phyloP scores from a whole-genome alignment of 1,140 invertebrate genomes.

The Drosophila nasuta region DNA sequence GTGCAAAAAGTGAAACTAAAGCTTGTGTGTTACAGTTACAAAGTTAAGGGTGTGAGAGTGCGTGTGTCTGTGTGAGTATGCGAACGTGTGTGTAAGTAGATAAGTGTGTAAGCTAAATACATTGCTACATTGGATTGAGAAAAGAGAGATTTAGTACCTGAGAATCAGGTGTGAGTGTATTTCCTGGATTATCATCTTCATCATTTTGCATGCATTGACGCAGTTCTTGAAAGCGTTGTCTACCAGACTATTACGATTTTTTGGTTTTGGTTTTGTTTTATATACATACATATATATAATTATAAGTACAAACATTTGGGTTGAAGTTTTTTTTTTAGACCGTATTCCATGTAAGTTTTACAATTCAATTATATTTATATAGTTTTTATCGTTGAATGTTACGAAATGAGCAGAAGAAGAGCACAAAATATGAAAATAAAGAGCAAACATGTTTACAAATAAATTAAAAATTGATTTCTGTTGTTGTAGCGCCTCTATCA shows the following conservation, averaged over 20 bases:
- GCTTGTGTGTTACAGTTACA: constrained; percentile 25
- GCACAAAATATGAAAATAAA: constrained; percentile 79
- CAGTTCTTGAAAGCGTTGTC: constrained; percentile 92
- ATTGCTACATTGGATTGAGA: constrained; percentile 30
- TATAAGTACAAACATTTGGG: constrained; percentile 55
- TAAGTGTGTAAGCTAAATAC: constrained; percentile 28
- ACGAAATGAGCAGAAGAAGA: constrained; percentile 63
- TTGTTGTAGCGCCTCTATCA: constrained; percentile 20
- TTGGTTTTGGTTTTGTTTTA: constrained; percentile 30
- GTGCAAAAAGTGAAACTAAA: constrained; percentile 7
- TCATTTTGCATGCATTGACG: constrained; percentile 93
- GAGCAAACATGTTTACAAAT: constrained; percentile 65
- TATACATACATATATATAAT: constrained; percentile 29
- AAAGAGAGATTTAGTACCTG: constrained; percentile 86
- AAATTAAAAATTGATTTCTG: constrained; percentile 53
- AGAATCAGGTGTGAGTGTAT: constrained; percentile 91
- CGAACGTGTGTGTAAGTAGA: background rate
- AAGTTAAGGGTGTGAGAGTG: background rate
- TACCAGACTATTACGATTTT: constrained; percentile 81
- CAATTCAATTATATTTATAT: constrained; percentile 27
- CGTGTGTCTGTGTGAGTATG: background rate
- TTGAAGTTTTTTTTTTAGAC: constrained; percentile 39
- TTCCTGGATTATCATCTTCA: constrained; percentile 89
- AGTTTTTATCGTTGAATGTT: constrained; percentile 31
- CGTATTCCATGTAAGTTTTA: constrained; percentile 52